Evolutionary conservation across 2,113 vertebrate species (phyloP).

Genomic region (Clarias batrachus): DNA sequence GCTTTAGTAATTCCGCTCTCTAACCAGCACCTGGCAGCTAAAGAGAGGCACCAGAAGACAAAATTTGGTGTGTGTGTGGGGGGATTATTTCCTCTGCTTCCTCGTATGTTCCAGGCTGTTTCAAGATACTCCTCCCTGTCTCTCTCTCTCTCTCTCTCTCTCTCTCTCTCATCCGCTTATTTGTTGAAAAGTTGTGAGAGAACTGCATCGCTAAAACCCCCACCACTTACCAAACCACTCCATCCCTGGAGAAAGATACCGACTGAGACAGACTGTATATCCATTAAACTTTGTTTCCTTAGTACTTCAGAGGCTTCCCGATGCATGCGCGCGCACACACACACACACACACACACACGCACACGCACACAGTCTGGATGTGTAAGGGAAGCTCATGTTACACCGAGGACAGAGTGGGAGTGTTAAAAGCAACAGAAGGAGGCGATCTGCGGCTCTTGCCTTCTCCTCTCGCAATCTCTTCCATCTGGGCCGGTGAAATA

Average conservation of each 20-base stretch:
- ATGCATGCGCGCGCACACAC: conserved; percentile 5
- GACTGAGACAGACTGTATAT: conserved; percentile 65
- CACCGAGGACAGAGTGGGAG: conserved; percentile 45
- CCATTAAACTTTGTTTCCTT: conserved; percentile 63
- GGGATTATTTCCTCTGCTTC: conserved; percentile 59
- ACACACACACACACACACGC: conserved; percentile 35
- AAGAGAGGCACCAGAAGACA: conserved; percentile 47
- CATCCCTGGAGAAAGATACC: conserved; percentile 57
- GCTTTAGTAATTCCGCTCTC: conserved; percentile 49
- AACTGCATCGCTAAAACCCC: conserved; percentile 44
- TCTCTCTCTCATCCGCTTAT: conserved; percentile 39
- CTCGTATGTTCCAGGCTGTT: conserved; percentile 51
- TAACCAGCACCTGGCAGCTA: conserved; percentile 55
- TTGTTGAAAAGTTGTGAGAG: conserved; percentile 53
- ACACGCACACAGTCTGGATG: conserved; percentile 47
- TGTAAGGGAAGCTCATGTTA: conserved; percentile 57
- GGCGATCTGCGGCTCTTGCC: conserved; percentile 21
- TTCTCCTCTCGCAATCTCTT: conserved; percentile 26
- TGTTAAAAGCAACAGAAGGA: conserved; percentile 39
- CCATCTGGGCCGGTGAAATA: conserved; percentile 37
- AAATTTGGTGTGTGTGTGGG: conserved; percentile 38
- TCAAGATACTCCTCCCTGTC: conserved; percentile 10
- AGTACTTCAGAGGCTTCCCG: conserved; percentile 44
- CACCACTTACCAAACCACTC: conserved; percentile 49
- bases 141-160: conserved; percentile 6